A percentile compares a stretch with the other conserved stretches of the same genome.
Conservation (phyloP, 2,113 vertebrate species). For the Nanger granti region DNA sequence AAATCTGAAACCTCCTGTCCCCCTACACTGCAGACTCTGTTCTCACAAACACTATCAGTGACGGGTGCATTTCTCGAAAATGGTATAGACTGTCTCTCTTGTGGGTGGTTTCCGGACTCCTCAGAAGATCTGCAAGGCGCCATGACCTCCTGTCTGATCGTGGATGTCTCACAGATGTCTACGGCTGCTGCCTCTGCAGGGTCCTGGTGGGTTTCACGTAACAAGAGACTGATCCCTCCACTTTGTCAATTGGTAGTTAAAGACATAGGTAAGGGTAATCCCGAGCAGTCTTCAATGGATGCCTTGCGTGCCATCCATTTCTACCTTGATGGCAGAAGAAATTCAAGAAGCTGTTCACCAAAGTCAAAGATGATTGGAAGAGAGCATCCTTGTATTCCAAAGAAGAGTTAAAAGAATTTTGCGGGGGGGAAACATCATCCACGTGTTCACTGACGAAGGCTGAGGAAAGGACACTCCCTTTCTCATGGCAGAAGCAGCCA, state of each 20-base stretch:
- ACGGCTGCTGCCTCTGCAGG: background rate
- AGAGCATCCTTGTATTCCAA: background rate
- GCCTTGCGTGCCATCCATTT: background rate
- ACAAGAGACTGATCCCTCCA: background rate
- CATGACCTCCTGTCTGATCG: background rate
- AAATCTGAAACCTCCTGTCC: background rate
- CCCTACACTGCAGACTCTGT: background rate
- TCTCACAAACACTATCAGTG: background rate
- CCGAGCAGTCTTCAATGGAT: background rate
- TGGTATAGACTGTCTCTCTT: background rate
- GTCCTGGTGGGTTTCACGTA: conserved; percentile 6
- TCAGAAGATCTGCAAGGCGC: background rate
- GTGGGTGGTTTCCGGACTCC: background rate
- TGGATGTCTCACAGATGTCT: background rate
- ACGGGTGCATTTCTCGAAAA: background rate
- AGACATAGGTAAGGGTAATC: background rate
- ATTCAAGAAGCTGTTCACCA: background rate
- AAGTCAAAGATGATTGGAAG: background rate
- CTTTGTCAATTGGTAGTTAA: conserved; percentile 18
- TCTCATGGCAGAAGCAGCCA: background rate
- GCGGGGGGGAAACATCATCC: background rate
- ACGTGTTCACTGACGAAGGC: background rate
- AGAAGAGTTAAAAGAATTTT: background rate
- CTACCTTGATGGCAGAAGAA: background rate
- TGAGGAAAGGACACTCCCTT: conserved; percentile 5